A percentile compares a stretch with the other conserved stretches of the same genome.
Conservation (phyloP, 2,888 invertebrate species). For the Heliconius ethilla region DNA sequence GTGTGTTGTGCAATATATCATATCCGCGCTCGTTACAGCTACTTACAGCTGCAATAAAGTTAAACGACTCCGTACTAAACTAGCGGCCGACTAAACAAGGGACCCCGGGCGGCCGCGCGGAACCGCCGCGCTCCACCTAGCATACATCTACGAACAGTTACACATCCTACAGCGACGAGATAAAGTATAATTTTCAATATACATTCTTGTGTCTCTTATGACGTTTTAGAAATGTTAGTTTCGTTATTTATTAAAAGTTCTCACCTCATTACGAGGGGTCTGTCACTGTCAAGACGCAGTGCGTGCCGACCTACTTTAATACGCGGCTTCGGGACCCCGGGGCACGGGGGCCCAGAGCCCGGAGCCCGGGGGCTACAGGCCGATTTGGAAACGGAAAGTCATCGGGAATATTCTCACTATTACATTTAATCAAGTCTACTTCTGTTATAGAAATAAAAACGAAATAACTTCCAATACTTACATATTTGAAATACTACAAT, state of each 20-base stretch:
- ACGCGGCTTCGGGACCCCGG: neutral
- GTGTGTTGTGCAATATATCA: slow-evolving; percentile 20
- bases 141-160: neutral
- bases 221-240: neutral
- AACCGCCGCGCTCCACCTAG: slow-evolving; percentile 33
- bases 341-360: no score
- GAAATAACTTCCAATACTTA: no score
- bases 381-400: slow-evolving; percentile 29
- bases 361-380: neutral
- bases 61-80: slow-evolving; percentile 33
- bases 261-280: slow-evolving; percentile 35
- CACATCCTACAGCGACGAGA: neutral
- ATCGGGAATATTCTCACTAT: neutral
- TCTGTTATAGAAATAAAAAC: neutral
- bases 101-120: slow-evolving; percentile 37
- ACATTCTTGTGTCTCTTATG: neutral
- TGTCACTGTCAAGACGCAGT: slow-evolving; percentile 22
- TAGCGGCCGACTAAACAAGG: slow-evolving; percentile 30
- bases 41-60: slow-evolving; percentile 37
- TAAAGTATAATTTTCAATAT: neutral
- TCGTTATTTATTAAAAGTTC: slow-evolving; percentile 34
- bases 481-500: neutral
- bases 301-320: slow-evolving; percentile 26
- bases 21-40: slow-evolving; percentile 32
- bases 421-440: neutral